A percentile compares a stretch with the other conserved stretches of the same genome.
Evolutionary conservation across 2,888 invertebrate species (phyloP).

Genomic region (Dione vanillae): DNA sequence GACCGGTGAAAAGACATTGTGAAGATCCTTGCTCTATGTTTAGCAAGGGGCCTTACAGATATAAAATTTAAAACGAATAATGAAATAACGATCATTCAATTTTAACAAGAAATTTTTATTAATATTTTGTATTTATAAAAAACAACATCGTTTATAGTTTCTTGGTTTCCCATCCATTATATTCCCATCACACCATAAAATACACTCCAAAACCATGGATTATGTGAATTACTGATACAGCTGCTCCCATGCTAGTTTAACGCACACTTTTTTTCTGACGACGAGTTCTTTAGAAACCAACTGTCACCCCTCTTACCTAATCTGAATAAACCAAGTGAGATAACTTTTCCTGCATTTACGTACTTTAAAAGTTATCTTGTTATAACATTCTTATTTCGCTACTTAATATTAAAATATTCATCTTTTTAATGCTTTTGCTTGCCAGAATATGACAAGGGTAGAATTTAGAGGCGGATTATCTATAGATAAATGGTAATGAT

Average conservation of each 20-base stretch:
- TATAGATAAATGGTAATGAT: too few relatives aligned
- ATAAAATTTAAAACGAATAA: too few relatives aligned
- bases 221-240: not conserved
- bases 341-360: not conserved
- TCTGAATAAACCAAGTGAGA: constrained; percentile 2
- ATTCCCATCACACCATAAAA: not conserved
- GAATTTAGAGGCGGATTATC: too few relatives aligned
- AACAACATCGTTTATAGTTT: not conserved
- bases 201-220: constrained; percentile 5
- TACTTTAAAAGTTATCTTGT: constrained; percentile 5
- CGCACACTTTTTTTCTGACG: not conserved
- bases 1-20: too few relatives aligned
- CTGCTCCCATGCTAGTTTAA: constrained; percentile 4
- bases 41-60: too few relatives aligned
- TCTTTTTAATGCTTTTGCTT: not conserved
- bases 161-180: not conserved
- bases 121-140: too few relatives aligned
- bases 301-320: not conserved
- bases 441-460: too few relatives aligned
- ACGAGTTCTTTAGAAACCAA: constrained; percentile 9
- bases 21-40: too few relatives aligned
- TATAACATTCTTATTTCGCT: not conserved
- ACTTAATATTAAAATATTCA: not conserved
- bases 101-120: too few relatives aligned
- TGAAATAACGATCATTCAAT: too few relatives aligned